Evolutionary conservation across 2,113 vertebrate genomes (phyloP), one percentile per base, ranked within the genome.

Genomic region (Carettochelys insculpta): DNA sequence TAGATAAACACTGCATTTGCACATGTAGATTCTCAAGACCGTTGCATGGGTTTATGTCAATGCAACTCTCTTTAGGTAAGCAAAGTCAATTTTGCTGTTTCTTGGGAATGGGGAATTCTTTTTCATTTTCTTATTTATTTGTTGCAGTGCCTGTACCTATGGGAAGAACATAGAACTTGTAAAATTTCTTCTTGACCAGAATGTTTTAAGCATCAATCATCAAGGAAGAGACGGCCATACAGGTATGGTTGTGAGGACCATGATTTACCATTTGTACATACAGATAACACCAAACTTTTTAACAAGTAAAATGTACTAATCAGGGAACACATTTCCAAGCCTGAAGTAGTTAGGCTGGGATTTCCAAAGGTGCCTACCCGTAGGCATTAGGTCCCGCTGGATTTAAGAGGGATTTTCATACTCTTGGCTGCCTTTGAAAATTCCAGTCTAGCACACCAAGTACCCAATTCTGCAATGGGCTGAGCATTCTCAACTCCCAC

Each of bases 141-240:
- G 2, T 90, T 96, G 11, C 96, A 99, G 99, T 80, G 99, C 99
- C 22, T 99, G 99, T 94, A 99, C 99, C 27, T 99, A 98, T 51
- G 99, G 99, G 8, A 99, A 98, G 97, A 98, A 97, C 95, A 94
- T 99, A 87, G 99, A 99, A 51, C 98, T 99, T 95, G 98, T 99
- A 13, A 98, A 99, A 96, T 99, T 99, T 95, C 97, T 99, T 93
- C 98, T 99, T 87, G 98, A 98, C 93, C 99, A 99, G 92, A 99
- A 98, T 45, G 95, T 98, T 27, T 94, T 99, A 87, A 99, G 97
- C 95, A 98, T 99, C 94, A 99, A 99, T 86, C 98, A 99, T 50
- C 99, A 99, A 96, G 99, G 99, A 93, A 97, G 99, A 96, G 99
- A 99, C 2, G 99, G 99, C 41, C 99, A 99, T 93, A 99, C 99